A percentile compares a stretch with the other conserved stretches of the same genome.
Conservation (phyloP, 2,888 invertebrate species). For the Uloborus plumipes region DNA sequence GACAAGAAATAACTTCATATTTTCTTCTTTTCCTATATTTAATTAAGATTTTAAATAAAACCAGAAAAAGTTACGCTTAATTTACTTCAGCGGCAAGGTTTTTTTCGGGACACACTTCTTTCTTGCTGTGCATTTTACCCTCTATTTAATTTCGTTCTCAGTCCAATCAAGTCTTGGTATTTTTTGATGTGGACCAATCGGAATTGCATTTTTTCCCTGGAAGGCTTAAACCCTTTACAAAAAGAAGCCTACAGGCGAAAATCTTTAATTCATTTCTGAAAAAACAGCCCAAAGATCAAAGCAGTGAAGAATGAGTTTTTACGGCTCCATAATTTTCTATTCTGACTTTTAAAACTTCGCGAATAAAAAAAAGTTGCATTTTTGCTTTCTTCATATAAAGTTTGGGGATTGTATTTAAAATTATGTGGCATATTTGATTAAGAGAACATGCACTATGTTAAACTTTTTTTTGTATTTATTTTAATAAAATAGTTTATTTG, state of each 20-base stretch:
- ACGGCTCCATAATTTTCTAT: constrained; percentile 41
- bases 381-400: neutral
- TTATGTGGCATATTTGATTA: neutral
- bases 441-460: neutral
- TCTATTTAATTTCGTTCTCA: constrained; percentile 56
- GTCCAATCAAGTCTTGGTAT: constrained; percentile 41
- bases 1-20: constrained; percentile 30
- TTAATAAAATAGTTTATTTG: no score
- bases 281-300: constrained; percentile 38
- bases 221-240: constrained; percentile 10
- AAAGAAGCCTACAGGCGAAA: constrained; percentile 41
- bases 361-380: neutral
- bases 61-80: constrained; percentile 38
- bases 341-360: constrained; percentile 11
- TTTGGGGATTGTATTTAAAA: constrained; percentile 5
- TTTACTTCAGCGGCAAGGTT: constrained; percentile 33
- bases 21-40: constrained; percentile 30
- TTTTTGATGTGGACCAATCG: constrained; percentile 28
- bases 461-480: no score
- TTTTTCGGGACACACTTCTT: constrained; percentile 17
- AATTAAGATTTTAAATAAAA: constrained; percentile 57
- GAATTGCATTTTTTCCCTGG: constrained; percentile 21
- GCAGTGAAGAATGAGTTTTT: constrained; percentile 38
- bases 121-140: constrained; percentile 50
- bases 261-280: constrained; percentile 55